phyloP scores from a whole-genome alignment of 1,140 invertebrate genomes.

The Magallana ariakensis region DNA sequence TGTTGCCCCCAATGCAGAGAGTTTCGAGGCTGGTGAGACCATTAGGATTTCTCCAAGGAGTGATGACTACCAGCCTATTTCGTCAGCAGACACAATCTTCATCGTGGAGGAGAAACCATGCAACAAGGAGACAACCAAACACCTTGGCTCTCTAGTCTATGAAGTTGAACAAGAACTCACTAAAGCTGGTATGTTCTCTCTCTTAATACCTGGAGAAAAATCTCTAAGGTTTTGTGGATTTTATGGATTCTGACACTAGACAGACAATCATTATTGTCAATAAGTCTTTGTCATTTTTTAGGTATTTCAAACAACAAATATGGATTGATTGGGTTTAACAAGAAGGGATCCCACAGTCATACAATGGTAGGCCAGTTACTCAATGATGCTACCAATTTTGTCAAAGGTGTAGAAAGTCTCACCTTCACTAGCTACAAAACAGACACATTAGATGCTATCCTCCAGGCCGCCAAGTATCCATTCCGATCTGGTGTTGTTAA shows the following conservation, averaged over 20 bases:
- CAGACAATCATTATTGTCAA: too few species aligned
- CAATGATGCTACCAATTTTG: slow-evolving; percentile 73
- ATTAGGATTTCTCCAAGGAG: slow-evolving; percentile 56
- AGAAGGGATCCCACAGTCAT: slow-evolving; percentile 78
- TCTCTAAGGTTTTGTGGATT: not conserved
- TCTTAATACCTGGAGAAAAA: not conserved
- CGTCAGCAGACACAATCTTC: slow-evolving; percentile 90
- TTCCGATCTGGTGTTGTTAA: slow-evolving; percentile 92
- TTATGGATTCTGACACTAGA: not conserved
- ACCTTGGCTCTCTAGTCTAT: slow-evolving; percentile 72
- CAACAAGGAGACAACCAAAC: slow-evolving; percentile 84
- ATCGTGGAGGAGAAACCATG: slow-evolving; percentile 92
- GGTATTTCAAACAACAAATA: slow-evolving; percentile 82
- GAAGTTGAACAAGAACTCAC: slow-evolving; percentile 77
- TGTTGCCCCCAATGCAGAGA: slow-evolving; percentile 49
- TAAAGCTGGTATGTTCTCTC: slow-evolving; percentile 62
- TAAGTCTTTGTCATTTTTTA: not conserved
- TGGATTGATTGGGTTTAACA: slow-evolving; percentile 89
- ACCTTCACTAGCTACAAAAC: slow-evolving; percentile 62
- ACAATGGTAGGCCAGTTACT: slow-evolving; percentile 81
- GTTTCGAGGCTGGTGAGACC: slow-evolving; percentile 52
- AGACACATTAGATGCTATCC: slow-evolving; percentile 85
- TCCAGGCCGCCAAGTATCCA: slow-evolving; percentile 86
- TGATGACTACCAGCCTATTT: slow-evolving; percentile 62
- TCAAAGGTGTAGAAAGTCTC: slow-evolving; percentile 72